Conservation (phyloP, 2,113 vertebrate genomes). For the Acinonyx jubatus region DNA sequence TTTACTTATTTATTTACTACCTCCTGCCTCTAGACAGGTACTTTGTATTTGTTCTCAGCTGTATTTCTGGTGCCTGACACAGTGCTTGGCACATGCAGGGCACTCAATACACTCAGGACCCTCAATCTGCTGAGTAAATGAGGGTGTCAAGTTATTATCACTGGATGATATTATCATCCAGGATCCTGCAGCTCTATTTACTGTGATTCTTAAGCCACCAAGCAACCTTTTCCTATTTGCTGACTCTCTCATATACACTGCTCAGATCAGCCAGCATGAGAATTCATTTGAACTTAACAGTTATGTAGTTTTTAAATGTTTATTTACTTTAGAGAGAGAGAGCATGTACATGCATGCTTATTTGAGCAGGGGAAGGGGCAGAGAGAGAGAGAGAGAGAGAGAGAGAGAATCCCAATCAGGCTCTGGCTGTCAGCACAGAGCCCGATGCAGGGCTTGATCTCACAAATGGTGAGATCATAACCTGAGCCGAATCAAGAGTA, state of each 20-base stretch:
- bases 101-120: neutral
- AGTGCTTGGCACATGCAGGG: neutral
- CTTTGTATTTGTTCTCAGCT: neutral
- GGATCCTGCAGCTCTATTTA: neutral
- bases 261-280: neutral
- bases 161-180: neutral
- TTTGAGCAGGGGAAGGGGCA: too few relatives aligned
- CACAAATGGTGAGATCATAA: too few relatives aligned
- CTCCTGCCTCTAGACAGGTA: neutral
- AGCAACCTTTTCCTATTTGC: neutral
- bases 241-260: neutral
- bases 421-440: too few relatives aligned
- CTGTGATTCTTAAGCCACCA: conserved; percentile 25
- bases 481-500: too few relatives aligned
- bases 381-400: too few relatives aligned
- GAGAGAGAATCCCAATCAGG: too few relatives aligned
- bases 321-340: too few relatives aligned
- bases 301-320: too few relatives aligned
- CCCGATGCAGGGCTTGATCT: too few relatives aligned
- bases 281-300: neutral
- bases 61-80: neutral
- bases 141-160: neutral
- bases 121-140: neutral
- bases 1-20: neutral
- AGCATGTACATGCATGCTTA: too few relatives aligned